Conservation (phyloP, 2,113 vertebrate genomes). For the Dendrocopos noguchii region DNA sequence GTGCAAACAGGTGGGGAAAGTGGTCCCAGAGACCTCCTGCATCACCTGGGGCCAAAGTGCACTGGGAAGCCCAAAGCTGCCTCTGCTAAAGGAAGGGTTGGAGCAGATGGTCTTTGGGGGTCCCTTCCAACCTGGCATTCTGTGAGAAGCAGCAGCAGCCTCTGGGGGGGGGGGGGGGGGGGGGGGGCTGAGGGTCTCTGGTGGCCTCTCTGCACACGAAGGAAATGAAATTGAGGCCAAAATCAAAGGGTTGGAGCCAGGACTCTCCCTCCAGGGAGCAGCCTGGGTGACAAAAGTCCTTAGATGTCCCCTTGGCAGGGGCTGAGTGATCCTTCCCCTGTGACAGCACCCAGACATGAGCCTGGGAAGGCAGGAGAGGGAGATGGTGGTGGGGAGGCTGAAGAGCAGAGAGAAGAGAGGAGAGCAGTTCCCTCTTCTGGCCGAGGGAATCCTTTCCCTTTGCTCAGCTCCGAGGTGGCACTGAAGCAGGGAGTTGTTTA, state of each 20-base stretch:
- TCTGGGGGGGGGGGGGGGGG: background rate
- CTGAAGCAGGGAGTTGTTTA: background rate
- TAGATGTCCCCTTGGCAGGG: background rate
- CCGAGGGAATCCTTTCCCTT: background rate
- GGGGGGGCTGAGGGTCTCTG: background rate
- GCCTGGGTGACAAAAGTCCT: background rate
- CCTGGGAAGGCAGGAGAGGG: background rate
- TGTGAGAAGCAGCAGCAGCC: background rate
- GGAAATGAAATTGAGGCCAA: background rate
- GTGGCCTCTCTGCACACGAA: background rate
- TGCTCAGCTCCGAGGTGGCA: accelerated
- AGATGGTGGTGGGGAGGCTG: background rate
- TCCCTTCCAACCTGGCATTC: no score
- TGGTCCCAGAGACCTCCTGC: background rate
- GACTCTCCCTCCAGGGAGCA: background rate
- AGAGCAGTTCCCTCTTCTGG: background rate
- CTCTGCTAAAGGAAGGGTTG: background rate
- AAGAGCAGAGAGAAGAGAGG: background rate
- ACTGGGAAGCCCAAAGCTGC: background rate
- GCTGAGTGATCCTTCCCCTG: background rate
- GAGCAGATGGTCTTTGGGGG: no score
- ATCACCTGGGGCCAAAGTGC: accelerated
- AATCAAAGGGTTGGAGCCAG: accelerated
- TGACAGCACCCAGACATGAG: background rate
- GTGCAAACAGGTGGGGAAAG: accelerated